Conservation (phyloP, 2,888 invertebrate species). For the Phalera bucephala region DNA sequence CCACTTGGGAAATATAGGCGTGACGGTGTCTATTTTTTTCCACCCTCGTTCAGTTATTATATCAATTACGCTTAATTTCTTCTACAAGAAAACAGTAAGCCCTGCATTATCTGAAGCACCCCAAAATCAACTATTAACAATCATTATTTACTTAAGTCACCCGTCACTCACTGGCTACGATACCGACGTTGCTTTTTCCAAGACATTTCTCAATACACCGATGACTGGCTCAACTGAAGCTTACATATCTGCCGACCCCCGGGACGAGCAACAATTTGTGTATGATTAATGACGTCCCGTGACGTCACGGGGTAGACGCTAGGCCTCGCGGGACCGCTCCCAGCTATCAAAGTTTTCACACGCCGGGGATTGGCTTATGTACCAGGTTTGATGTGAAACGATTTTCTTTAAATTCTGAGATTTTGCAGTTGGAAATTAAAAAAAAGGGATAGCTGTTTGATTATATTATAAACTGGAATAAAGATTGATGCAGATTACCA, state of each 20-base stretch:
- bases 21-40: too few species aligned
- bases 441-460: too few species aligned
- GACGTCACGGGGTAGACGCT: slow-evolving; percentile 20
- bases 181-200: slow-evolving; percentile 40
- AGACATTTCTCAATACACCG: slow-evolving; percentile 43
- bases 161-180: slow-evolving; percentile 24
- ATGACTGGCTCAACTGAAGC: slow-evolving; percentile 69
- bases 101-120: too few species aligned
- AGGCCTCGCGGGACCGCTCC: slow-evolving; percentile 54
- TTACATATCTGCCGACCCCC: slow-evolving; percentile 44
- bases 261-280: slow-evolving; percentile 39
- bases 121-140: too few species aligned
- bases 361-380: slow-evolving; percentile 2
- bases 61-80: too few species aligned
- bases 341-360: slow-evolving; percentile 44
- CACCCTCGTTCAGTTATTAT: too few species aligned
- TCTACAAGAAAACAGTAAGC: too few species aligned
- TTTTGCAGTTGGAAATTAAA: background rate
- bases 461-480: too few species aligned
- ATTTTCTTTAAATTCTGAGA: background rate
- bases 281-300: slow-evolving; percentile 31
- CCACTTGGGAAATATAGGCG: too few species aligned
- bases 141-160: too few species aligned
- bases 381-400: background rate
- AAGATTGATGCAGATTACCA: too few species aligned